phyloP scores from a whole-genome alignment of 2,888 invertebrate species.

The Tromatobia lineatoria region DNA sequence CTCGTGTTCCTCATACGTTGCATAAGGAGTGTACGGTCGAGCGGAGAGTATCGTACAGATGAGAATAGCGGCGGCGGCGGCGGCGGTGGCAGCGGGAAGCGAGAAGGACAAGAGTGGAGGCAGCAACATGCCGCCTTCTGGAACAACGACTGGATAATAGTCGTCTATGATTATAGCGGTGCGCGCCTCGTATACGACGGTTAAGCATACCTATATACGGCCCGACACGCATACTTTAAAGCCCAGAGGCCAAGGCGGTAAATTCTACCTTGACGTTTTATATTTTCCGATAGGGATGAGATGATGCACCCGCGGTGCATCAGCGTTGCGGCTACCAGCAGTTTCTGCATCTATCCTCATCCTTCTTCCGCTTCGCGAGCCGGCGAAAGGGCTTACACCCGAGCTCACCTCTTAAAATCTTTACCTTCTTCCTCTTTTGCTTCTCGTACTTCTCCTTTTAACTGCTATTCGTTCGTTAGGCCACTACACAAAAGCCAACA shows the following conservation, averaged over 20 bases:
- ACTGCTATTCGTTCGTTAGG: slow-evolving; percentile 21
- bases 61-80: slow-evolving; percentile 34
- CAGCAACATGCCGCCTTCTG: slow-evolving; percentile 68
- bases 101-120: slow-evolving; percentile 51
- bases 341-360: slow-evolving; percentile 30
- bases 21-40: slow-evolving; percentile 48
- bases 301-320: slow-evolving; percentile 60
- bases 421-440: slow-evolving; percentile 35
- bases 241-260: slow-evolving; percentile 74
- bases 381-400: slow-evolving; percentile 14
- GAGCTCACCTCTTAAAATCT: slow-evolving; percentile 29
- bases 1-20: slow-evolving; percentile 56
- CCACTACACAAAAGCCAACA: neutral
- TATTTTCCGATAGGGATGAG: slow-evolving; percentile 70
- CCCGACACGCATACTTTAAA: slow-evolving; percentile 70
- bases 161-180: slow-evolving; percentile 71
- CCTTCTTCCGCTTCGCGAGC: slow-evolving; percentile 29
- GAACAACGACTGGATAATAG: slow-evolving; percentile 74
- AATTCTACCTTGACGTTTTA: slow-evolving; percentile 72
- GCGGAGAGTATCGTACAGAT: slow-evolving; percentile 28
- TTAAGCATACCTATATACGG: slow-evolving; percentile 68
- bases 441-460: slow-evolving; percentile 24
- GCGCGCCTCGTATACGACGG: slow-evolving; percentile 52
- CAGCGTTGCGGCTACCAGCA: slow-evolving; percentile 8
- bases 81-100: slow-evolving; percentile 11